Conservation (phyloP, 2,888 invertebrate genomes). For the Cremastinae sp. region DNA sequence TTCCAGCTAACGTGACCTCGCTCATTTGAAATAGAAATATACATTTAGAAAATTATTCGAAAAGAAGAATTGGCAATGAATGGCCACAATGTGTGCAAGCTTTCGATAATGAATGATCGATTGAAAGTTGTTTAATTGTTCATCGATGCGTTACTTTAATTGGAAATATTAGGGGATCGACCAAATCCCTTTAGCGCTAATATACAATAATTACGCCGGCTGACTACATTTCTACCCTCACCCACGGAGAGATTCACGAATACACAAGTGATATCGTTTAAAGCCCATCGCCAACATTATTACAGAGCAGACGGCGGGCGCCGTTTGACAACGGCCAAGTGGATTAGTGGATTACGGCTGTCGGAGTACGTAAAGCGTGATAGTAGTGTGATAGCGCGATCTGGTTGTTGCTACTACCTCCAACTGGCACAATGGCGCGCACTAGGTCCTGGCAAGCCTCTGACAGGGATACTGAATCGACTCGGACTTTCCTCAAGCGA, state of each 20-base stretch:
- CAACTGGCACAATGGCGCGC: too few relatives aligned
- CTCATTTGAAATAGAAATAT: too few relatives aligned
- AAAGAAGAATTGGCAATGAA: too few relatives aligned
- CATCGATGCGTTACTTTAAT: too few relatives aligned
- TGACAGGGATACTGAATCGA: conserved; percentile 28
- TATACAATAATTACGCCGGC: neutral
- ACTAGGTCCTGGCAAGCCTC: too few relatives aligned
- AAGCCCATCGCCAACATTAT: conserved; percentile 56
- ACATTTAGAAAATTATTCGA: too few relatives aligned
- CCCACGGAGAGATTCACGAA: neutral
- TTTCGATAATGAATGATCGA: too few relatives aligned
- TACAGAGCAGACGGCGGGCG: conserved; percentile 54
- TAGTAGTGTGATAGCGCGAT: conserved; percentile 36
- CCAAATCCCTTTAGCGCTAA: too few relatives aligned
- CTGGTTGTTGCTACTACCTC: conserved; percentile 13
- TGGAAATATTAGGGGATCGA: too few relatives aligned
- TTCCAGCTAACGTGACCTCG: too few relatives aligned
- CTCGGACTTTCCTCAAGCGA: conserved; percentile 28
- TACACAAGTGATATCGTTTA: conserved; percentile 43
- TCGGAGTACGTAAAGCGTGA: conserved; percentile 53
- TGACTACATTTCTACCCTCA: neutral
- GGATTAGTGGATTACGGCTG: conserved; percentile 62
- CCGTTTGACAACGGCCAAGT: conserved; percentile 59
- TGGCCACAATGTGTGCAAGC: too few relatives aligned
- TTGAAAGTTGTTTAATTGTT: too few relatives aligned